A percentile compares a stretch with the other conserved stretches of the same genome.
Conservation (phyloP, 2,797 vertebrate genomes). For the Manis pentadactyla region DNA sequence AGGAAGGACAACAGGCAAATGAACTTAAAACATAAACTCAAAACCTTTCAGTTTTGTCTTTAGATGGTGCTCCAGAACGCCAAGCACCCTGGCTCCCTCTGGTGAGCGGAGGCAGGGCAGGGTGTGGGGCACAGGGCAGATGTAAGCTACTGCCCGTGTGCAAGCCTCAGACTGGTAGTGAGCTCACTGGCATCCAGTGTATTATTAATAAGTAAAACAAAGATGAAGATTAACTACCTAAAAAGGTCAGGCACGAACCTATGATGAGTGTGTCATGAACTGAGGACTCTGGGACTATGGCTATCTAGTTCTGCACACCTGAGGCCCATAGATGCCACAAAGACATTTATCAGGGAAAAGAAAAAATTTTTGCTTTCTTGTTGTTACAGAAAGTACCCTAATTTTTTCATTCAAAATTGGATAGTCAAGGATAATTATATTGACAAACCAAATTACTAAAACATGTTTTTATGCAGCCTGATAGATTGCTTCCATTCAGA, state of each 20-base stretch:
- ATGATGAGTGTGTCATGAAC: neutral
- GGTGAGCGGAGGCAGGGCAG: neutral
- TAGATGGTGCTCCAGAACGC: neutral
- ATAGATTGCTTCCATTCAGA: neutral
- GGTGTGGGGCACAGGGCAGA: neutral
- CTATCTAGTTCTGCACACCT: neutral
- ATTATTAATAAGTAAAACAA: neutral
- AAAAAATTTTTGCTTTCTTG: neutral
- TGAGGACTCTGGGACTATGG: neutral
- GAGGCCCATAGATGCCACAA: neutral
- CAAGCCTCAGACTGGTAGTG: fast-evolving
- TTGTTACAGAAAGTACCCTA: neutral
- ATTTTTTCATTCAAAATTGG: neutral
- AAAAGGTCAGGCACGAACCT: neutral
- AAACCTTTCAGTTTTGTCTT: neutral
- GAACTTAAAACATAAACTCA: neutral
- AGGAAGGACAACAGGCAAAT: neutral
- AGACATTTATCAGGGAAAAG: neutral
- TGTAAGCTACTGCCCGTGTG: fast-evolving
- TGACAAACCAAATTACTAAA: neutral
- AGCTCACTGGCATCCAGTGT: neutral
- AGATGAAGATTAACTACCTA: neutral
- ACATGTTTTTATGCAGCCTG: neutral
- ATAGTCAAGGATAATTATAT: neutral
- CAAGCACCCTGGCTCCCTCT: fast-evolving